Evolutionary conservation across 1,140 invertebrate species (phyloP).

Genomic region (Drosophila kohkoa): DNA sequence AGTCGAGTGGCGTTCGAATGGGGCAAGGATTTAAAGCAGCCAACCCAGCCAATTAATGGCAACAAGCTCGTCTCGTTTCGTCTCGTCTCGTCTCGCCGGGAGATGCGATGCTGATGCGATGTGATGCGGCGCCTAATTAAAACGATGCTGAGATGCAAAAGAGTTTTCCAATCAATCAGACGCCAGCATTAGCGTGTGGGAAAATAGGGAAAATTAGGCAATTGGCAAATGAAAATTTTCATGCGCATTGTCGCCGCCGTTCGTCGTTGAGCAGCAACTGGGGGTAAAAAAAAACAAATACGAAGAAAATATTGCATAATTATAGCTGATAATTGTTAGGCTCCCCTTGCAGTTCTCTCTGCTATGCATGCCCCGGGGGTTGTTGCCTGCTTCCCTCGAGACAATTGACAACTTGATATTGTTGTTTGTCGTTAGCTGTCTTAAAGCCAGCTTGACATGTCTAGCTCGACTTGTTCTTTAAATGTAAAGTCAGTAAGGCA

Average conservation of each 20-base stretch:
- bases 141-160: constrained; percentile 51
- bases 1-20: constrained; percentile 20
- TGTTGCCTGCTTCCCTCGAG: constrained; percentile 49
- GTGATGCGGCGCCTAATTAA: constrained; percentile 68
- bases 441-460: constrained; percentile 68
- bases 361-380: constrained; percentile 46
- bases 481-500: constrained; percentile 78
- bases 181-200: constrained; percentile 44
- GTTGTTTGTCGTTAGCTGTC: constrained; percentile 45
- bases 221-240: constrained; percentile 66
- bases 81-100: constrained; percentile 29
- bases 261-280: constrained; percentile 21
- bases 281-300: constrained; percentile 1
- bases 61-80: constrained; percentile 53
- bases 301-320: constrained; percentile 72
- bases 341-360: constrained; percentile 6
- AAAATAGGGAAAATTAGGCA: constrained; percentile 75
- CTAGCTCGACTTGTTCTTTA: constrained; percentile 33
- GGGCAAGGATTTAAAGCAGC: constrained; percentile 62
- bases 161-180: constrained; percentile 77
- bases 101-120: not conserved
- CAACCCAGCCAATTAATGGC: constrained; percentile 68
- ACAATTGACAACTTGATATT: constrained; percentile 68
- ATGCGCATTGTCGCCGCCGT: constrained; percentile 24
- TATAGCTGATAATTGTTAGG: constrained; percentile 75